phyloP scores from a whole-genome alignment of 2,888 invertebrate genomes.

The Synanthedon andrenaeformis region DNA sequence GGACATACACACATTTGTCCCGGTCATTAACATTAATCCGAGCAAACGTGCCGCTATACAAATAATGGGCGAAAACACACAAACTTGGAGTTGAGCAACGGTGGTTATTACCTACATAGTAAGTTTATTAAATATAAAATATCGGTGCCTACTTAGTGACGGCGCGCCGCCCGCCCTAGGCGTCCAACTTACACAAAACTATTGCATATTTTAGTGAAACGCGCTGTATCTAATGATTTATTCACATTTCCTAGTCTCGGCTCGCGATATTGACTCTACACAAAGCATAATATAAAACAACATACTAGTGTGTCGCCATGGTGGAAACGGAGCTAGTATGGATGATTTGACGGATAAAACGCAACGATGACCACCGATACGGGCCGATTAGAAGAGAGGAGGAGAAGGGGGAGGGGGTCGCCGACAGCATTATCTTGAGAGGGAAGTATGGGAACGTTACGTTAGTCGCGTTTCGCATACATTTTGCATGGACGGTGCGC shows the following conservation, averaged over 20 bases:
- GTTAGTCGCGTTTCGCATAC: conserved; percentile 47
- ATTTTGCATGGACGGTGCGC: conserved; percentile 55
- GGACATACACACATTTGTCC: conserved; percentile 7
- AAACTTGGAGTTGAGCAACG: conserved; percentile 34
- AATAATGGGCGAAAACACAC: conserved; percentile 32
- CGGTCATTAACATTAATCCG: conserved; percentile 1
- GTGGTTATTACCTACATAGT: conserved; percentile 24
- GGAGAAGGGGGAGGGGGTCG: conserved; percentile 1
- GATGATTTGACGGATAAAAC: not conserved
- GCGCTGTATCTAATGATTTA: conserved; percentile 57
- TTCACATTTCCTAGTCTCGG: conserved; percentile 59
- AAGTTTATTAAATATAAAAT: conserved; percentile 60
- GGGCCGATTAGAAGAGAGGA: conserved; percentile 7
- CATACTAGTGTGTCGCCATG: conserved; percentile 2
- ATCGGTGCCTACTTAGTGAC: conserved; percentile 43
- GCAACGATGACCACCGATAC: conserved; percentile 8
- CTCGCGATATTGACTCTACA: conserved; percentile 51
- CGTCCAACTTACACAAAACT: conserved; percentile 64
- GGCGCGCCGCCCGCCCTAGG: conserved; percentile 37
- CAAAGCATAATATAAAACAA: conserved; percentile 48
- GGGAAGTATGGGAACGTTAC: conserved; percentile 27
- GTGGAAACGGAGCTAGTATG: not conserved
- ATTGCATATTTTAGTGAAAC: conserved; percentile 63
- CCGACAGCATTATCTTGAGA: conserved; percentile 51
- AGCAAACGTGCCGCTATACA: conserved; percentile 16